phyloP scores from a whole-genome alignment of 1,140 invertebrate genomes.

The Hyposmocoma kahamanoa region DNA sequence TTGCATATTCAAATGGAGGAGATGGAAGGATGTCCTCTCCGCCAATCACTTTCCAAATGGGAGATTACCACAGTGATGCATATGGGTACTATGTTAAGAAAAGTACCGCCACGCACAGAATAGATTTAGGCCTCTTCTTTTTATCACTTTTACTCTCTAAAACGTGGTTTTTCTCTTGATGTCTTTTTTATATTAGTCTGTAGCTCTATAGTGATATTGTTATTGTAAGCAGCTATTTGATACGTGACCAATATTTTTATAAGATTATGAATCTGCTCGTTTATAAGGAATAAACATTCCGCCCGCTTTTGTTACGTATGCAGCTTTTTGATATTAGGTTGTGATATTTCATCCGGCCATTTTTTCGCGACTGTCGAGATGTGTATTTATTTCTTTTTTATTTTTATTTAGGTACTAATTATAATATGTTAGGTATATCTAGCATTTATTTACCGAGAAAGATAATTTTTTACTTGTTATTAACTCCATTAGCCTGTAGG shows the following conservation, averaged over 20 bases:
- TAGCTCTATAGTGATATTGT: too few relatives aligned
- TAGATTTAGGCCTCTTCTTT: too few relatives aligned
- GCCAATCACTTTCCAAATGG: conserved; percentile 90
- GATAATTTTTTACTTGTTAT: too few relatives aligned
- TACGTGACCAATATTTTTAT: neutral
- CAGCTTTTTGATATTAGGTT: neutral
- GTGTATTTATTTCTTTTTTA: conserved; percentile 6
- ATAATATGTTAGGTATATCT: too few relatives aligned
- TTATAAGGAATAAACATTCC: neutral
- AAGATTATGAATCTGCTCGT: neutral
- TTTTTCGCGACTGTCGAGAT: too few relatives aligned
- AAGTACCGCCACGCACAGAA: too few relatives aligned
- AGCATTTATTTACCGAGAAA: too few relatives aligned
- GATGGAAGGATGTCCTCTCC: conserved; percentile 97
- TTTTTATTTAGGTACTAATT: conserved; percentile 9
- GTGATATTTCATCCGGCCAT: conserved; percentile 1
- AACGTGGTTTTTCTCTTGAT: neutral
- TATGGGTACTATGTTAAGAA: conserved; percentile 55
- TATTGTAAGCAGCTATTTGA: neutral
- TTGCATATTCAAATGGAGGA: conserved; percentile 94
- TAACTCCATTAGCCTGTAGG: too few relatives aligned
- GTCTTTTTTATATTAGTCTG: too few relatives aligned
- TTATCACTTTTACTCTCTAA: too few relatives aligned
- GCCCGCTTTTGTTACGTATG: neutral
- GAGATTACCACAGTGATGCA: conserved; percentile 71